These are phyloP conservation scores for Phymanthus crucifer DNA, from an alignment of 92 coral and sea anemone genomes.

Conservation along the genomic window DNA sequence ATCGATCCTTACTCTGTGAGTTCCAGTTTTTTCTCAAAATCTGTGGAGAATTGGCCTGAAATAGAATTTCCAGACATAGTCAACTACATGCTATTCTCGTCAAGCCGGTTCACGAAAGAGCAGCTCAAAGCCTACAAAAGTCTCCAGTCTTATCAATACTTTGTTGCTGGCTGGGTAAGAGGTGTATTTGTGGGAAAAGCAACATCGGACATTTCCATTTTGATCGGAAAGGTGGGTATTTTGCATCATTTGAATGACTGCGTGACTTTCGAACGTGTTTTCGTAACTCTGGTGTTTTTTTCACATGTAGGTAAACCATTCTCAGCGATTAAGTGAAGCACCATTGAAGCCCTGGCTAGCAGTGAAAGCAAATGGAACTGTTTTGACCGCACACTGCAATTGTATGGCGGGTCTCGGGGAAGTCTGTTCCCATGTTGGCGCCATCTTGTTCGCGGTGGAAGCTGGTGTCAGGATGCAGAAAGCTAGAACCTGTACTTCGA, in stretches of 20 bases:
- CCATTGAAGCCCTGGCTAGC: conserved; percentile 53
- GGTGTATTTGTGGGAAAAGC: conserved; percentile 54
- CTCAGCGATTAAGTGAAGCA: conserved; percentile 48
- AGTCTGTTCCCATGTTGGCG: conserved; percentile 52
- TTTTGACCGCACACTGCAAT: conserved; percentile 54
- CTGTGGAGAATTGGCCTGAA: conserved; percentile 44
- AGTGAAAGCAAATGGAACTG: conserved; percentile 27
- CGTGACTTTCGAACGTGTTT: not conserved
- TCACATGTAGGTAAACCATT: conserved; percentile 54
- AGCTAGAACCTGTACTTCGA: conserved; percentile 51
- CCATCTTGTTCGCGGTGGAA: conserved; percentile 53
- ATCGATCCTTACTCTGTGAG: conserved; percentile 50
- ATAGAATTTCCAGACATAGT: conserved; percentile 52
- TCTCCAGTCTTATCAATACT: conserved; percentile 55
- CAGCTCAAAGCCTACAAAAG: conserved; percentile 66
- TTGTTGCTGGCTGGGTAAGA: conserved; percentile 68
- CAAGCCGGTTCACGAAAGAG: conserved; percentile 55
- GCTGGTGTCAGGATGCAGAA: conserved; percentile 53
- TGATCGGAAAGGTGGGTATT: conserved; percentile 12
- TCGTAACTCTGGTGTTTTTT: not conserved
- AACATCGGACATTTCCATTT: not conserved
- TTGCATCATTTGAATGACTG: not conserved
- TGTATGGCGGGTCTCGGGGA: conserved; percentile 52
- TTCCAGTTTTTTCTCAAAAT: conserved; percentile 11
- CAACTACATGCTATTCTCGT: conserved; percentile 26